Evolutionary conservation across 2,113 vertebrate genomes (phyloP), one percentile per base, ranked within the genome.

Genomic region (Ondatra zibethicus): DNA sequence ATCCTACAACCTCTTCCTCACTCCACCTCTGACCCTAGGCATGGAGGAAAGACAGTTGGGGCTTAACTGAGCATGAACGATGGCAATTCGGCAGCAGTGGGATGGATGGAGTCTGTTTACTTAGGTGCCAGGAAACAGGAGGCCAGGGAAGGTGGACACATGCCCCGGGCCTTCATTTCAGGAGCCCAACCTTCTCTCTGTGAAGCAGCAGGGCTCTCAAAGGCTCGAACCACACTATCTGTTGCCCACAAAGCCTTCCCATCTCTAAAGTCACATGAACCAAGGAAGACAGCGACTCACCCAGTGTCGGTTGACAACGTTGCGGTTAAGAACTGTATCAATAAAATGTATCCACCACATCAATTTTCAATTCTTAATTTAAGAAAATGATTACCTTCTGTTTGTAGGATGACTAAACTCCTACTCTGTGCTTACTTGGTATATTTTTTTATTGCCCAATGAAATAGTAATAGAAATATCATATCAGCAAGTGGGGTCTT

Each of bases 1-100:
- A 19, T 12, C 45, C 31, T 73, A 85, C 36, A 50, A 3, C 63
- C 31, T 78, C 21, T 77, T 50, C 39, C 87, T 76, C 14, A 52
- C 17, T 72, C 93, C 36, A 52, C 29, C 23, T 21, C 6, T 89
- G 45, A 88, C 92, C 87, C 81, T 29, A 50, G 84, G 75, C 25
- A 10, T 52, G 66, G 13, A 16, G 61, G 58, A 50, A 81, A 63
- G 72, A 19, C 29, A n/a, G 17, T 11, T 94, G 82, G 89, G 76
- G 92, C 76, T 96, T 76, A 96, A 31, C 45, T 68, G 92, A 68
- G 92, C 73, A 9, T 92, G 96, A 97, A 94, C 95, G 92, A 68
- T 47, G 87, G 2, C 7, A 61, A 66, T 45, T 4, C 42, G 92
- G 84, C 89, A 91, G 88, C 50, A 16, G 61, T 72, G 82, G 42